Conservation (phyloP, 2,888 invertebrate genomes). For the Amphipyra berbera region DNA sequence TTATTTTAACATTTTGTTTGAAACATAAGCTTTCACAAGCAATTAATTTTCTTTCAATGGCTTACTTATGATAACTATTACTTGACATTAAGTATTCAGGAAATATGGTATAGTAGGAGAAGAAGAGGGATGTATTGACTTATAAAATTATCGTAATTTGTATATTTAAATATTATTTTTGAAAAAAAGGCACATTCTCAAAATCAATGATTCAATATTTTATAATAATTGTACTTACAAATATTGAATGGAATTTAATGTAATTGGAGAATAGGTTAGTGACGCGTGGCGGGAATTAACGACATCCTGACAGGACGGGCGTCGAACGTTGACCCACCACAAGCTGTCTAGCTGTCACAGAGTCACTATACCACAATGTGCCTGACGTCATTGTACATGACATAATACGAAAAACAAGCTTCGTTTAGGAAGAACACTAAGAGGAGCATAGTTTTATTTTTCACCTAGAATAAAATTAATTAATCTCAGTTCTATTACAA, state of each 20-base stretch:
- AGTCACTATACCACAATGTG: constrained; percentile 47
- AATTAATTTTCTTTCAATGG: too few relatives aligned
- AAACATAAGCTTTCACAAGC: too few relatives aligned
- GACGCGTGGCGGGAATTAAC: constrained; percentile 84
- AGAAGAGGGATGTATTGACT: too few relatives aligned
- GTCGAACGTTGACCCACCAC: constrained; percentile 78
- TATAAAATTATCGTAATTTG: too few relatives aligned
- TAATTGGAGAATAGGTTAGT: constrained; percentile 64
- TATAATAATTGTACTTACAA: constrained; percentile 25
- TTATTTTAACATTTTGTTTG: too few relatives aligned
- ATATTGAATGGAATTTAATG: constrained; percentile 44
- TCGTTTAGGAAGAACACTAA: too few relatives aligned
- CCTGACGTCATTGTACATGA: constrained; percentile 44
- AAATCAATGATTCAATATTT: neutral
- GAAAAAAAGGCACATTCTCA: neutral
- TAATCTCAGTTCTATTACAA: neutral
- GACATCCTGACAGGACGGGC: constrained; percentile 84
- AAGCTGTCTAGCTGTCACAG: constrained; percentile 46
- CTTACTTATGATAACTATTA: too few relatives aligned
- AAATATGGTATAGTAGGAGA: too few relatives aligned
- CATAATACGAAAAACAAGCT: neutral
- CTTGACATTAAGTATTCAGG: too few relatives aligned
- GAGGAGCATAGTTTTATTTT: too few relatives aligned
- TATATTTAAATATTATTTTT: too few relatives aligned
- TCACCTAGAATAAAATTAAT: neutral